Evolutionary conservation across 2,888 invertebrate genomes (phyloP), one percentile per base, ranked within the genome.

Genomic region (Pemphredon lugubris): DNA sequence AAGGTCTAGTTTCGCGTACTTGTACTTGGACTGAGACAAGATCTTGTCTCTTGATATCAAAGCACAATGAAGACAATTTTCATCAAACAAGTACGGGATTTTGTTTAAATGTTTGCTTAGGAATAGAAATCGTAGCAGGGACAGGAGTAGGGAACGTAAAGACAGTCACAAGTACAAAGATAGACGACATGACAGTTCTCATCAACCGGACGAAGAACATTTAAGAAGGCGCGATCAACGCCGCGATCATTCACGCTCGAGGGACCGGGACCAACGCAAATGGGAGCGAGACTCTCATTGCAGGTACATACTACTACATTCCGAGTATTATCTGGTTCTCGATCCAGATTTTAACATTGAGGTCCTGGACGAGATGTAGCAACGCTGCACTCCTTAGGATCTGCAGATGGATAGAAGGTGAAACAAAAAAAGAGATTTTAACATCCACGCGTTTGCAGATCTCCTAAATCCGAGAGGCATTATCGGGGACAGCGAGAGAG

Each of bases 401-500:
- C 26, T n/a, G 16, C 23, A 1, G 1, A 32, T 23, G 3, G 20
- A 6, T 2, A 14, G 14, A 3, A 23, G 11, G 14, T 14, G 23
- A 20, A 34, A 20, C 13, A 11, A 5, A 18, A 1, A 40, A 0
- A 16, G 13, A 7, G 21, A 23, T 18, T 14, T 18, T n/a, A n/a
- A n/a, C n/a, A n/a, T n/a, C n/a, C n/a, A n/a, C n/a, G n/a, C n/a
- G n/a, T n/a, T n/a, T 32, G n/a, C 2, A 68, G 66, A 2, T 68
- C 75, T 1, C 59, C 59, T 18, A 70, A 68, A 47, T 69, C 73
- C 5, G 61, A 58, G 0, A 37, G 66, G 44, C 40, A 55, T 37
- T 32, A 72, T 67, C 73, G 73, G 5, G 72, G 73, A 1, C 59
- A 69, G 47, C 57, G 72, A 47, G 73, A 61, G 6, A 77, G 74